Base-by-base conservation (phyloP, 2,113 vertebrate species). In the Callipepla squamata region DNA sequence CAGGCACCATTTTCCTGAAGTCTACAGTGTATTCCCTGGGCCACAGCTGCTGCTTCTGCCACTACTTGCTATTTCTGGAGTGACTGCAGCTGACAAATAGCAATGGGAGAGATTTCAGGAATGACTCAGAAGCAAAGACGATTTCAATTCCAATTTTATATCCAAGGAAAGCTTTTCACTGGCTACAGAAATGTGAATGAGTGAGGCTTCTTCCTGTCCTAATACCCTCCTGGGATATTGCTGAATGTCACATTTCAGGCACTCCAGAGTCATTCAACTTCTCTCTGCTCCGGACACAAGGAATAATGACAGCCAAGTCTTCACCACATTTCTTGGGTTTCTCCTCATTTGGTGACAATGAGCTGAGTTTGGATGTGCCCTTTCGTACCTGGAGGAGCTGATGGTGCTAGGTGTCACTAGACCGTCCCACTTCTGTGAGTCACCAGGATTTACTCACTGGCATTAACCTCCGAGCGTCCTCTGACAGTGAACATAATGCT, bases 51-150 rank as follows among this genome's bases (percentile, higher is more conserved):
- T 78, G 91, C 79, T 93, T 87, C 92, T 93, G 94, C 86, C 89
- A 84, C 93, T 48, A 5, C 89, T 92, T 90, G 73, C 91, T 95
- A 88, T 95, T 94, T 95, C 77, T 61, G 40, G 90, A 88, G 45
- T 81, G 90, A 96, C 86, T 68, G 62, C 44, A n/a, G 92, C 87
- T 96, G 95, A 96, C 90, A 93, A 94, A 94, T 53, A 88, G 87
- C 77, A 88, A 78, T 80, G 85, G 76, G 80, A 95, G 82, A 95
- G 85, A 86, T 94, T 89, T 94, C 82, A 86, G 76, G 45, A 95
- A 86, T 94, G 82, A 94, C 92, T 96, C 92, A 93, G 83, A 95
- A 92, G 92, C 80, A 92, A 92, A 94, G 69, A 73, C 90, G 90
- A 88, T 95, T 94, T 95, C 90, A 88, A 14, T 87, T 95, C 48